Base-by-base conservation (phyloP, 2,113 vertebrate species). In the Kryptolebias marmoratus region DNA sequence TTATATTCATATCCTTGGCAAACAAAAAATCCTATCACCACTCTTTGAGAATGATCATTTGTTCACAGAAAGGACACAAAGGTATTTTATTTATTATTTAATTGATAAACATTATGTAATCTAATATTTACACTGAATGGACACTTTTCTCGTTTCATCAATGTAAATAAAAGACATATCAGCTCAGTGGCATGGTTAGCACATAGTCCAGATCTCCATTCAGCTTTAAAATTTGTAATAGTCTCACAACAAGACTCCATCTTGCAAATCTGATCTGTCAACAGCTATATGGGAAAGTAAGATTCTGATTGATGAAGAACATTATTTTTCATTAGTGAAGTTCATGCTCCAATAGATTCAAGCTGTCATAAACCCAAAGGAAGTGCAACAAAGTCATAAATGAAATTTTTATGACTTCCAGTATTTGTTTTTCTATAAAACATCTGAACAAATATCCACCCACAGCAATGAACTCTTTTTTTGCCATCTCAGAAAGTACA, bases 1-100 rank as follows among this genome's bases (percentile, higher is more conserved):
- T 74, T 50, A 71, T 73, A 59, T 58, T 80, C 47, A 53, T 32
- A 59, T 39, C n/a, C n/a, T n/a, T n/a, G 22, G 10, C 11, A 22
- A 39, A 39, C 8, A 28, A 54, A 59, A 39, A 11, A 15, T 31
- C 13, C n/a, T 2, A 30, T 30, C 12, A 5, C 28, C 22, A 22
- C n/a, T 27, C 50, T 27, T 2, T 2, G n/a, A 22, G 50, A 52
- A 22, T 8, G 15, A 22, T 53, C 2, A 53, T 2, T 53, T 10
- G 27, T 42, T 42, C 8, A 42, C 8, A 42, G 39, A 42, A 42
- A 42, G 10, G 9, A 42, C 39, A 9, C 5, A 42, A 42, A 5
- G 1, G 1, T 42, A 4, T 36, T 36, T 36, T 36, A 7, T 36
- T 36, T 42, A 22, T 42, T 42, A 8, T 42, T 42, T 5, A 42